Evolutionary conservation across 2,888 invertebrate species (phyloP), one percentile per base, ranked within the genome.

Genomic region (Sinohyriopsis cumingii): DNA sequence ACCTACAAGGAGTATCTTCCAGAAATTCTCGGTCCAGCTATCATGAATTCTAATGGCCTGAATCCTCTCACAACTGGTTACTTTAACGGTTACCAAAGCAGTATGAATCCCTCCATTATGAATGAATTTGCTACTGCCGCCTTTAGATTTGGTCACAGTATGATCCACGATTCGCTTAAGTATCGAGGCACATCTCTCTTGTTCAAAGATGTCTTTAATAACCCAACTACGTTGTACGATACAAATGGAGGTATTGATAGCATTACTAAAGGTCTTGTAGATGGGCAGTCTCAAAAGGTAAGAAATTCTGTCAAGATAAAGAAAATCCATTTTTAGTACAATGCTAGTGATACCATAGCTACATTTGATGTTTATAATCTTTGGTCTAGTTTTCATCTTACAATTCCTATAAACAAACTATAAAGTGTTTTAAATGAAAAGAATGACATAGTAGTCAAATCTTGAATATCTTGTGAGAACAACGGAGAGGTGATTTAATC

Each of bases 1-100:
- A 45, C 45, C 2, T 45, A 45, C 15, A 45, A 45, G 5, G 45
- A 45, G 45, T 65, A 59, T 12, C 65, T 65, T 28, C 65, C 65
- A 7, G 22, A 59, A 45, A 28, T 65, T 5, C 45, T 65, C n/a
- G 65, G 65, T 3, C 12, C n/a, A 0, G 15, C 59, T 0, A 59
- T 59, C 15, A 59, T 59, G 59, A 19, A n/a, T n/a, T 59, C 59
- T 12, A n/a, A 59, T 59, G 24, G 6, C 59, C 59, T 59, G 12
- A 59, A 59, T 59, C 59, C 59, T n/a, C n/a, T 22, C 12, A 3
- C 59, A 59, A 12, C 1, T 7, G 59, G 59, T 19, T 59, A 22
- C 20, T 59, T 24, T 15, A 1, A 19, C 15, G 59, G 59, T 12
- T 59, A 59, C 20, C 12, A 24, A 12, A 15, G 12, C 19, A 59